These are phyloP conservation scores for Macaria notata DNA, from an alignment of 2,888 invertebrate genomes.

Conservation along the genomic window DNA sequence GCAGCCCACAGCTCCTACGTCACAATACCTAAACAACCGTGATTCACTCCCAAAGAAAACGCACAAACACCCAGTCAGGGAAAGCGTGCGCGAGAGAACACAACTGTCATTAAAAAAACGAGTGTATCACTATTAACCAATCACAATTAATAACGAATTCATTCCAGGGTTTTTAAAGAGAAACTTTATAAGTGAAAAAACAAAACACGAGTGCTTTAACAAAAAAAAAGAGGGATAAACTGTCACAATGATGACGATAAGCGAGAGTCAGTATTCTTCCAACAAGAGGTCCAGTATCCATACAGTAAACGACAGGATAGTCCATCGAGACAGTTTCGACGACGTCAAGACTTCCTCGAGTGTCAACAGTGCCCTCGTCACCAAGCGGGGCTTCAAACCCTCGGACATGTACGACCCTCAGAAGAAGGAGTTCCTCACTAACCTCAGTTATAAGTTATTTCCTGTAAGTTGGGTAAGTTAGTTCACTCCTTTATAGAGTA, in stretches of 20 bases:
- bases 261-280: constrained; percentile 78
- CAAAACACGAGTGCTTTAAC: background rate
- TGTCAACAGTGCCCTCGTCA: constrained; percentile 84
- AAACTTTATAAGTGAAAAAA: constrained; percentile 5
- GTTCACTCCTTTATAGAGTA: constrained; percentile 41
- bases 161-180: background rate
- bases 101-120: too few relatives aligned
- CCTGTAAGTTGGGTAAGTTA: constrained; percentile 91
- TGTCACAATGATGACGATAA: constrained; percentile 75
- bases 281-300: constrained; percentile 78
- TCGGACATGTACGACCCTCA: constrained; percentile 92
- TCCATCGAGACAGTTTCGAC: constrained; percentile 73
- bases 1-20: constrained; percentile 29
- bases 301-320: constrained; percentile 73
- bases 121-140: too few relatives aligned
- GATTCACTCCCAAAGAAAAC: constrained; percentile 34
- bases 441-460: constrained; percentile 91
- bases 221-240: background rate
- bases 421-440: constrained; percentile 90
- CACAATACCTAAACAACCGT: constrained; percentile 27
- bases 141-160: background rate
- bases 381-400: constrained; percentile 90
- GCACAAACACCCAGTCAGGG: constrained; percentile 29
- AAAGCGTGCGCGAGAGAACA: constrained; percentile 25
- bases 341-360: constrained; percentile 76